These are phyloP conservation scores for Rotaria socialis DNA, from an alignment of 2,888 invertebrate species.

Conservation along the genomic window DNA sequence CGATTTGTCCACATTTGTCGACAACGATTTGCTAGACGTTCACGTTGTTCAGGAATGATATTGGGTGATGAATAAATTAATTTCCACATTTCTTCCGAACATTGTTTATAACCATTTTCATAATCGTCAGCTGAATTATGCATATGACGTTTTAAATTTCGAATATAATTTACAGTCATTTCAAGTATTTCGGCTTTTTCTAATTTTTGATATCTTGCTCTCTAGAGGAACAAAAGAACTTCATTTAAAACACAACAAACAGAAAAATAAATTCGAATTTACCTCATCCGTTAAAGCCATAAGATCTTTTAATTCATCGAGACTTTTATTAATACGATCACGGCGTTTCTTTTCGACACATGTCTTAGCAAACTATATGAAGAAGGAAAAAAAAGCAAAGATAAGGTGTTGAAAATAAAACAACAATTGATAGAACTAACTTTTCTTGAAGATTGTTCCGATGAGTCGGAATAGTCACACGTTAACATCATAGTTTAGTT, in stretches of 20 bases:
- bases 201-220: conserved; percentile 46
- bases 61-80: conserved; percentile 16
- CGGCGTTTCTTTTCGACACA: conserved; percentile 47
- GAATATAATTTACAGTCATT: conserved; percentile 45
- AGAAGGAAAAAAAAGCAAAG: too few species aligned
- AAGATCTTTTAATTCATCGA: conserved; percentile 46
- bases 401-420: background rate
- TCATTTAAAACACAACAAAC: background rate
- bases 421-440: background rate
- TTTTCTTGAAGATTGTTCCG: conserved; percentile 31
- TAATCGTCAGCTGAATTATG: background rate
- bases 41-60: conserved; percentile 26
- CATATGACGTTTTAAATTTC: conserved; percentile 33
- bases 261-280: background rate
- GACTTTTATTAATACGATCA: conserved; percentile 46
- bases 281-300: conserved; percentile 45
- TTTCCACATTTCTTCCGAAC: conserved; percentile 32
- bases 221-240: background rate
- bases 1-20: conserved; percentile 29
- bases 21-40: conserved; percentile 17
- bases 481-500: conserved; percentile 19
- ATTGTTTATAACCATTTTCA: conserved; percentile 26
- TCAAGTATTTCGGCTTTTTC: conserved; percentile 47
- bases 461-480: conserved; percentile 28
- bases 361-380: conserved; percentile 45